A percentile compares a stretch with the other conserved stretches of the same genome.
Evolutionary conservation across 1,140 invertebrate species (phyloP).

Genomic region (Drosophila mauritiana): DNA sequence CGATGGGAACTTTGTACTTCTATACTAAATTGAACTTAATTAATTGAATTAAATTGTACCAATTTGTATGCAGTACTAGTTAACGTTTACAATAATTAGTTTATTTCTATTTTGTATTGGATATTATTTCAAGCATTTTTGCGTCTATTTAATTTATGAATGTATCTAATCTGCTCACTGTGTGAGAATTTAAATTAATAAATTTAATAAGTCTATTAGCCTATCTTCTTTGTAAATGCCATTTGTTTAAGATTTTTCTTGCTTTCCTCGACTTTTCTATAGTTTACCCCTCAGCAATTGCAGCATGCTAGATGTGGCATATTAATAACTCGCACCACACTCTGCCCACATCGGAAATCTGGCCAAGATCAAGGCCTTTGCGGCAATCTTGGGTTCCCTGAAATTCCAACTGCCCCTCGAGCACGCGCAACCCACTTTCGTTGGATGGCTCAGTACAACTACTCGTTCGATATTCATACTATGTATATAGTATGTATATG

Average conservation of each 20-base stretch:
- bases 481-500: neutral
- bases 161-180: too few relatives aligned
- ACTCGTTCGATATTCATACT: neutral
- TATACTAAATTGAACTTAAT: too few relatives aligned
- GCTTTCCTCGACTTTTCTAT: neutral
- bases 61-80: too few relatives aligned
- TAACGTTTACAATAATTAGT: too few relatives aligned
- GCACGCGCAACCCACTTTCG: constrained; percentile 42
- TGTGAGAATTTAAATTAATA: neutral
- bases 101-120: neutral
- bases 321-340: constrained; percentile 2
- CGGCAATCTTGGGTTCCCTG: neutral
- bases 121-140: neutral
- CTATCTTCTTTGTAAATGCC: neutral
- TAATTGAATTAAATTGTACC: too few relatives aligned
- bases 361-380: constrained; percentile 32
- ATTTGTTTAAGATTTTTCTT: neutral
- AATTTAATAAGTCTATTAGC: neutral
- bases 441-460: constrained; percentile 1
- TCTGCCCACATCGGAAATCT: neutral
- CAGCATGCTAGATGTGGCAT: neutral
- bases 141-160: too few relatives aligned
- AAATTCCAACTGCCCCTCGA: constrained; percentile 10
- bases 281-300: neutral
- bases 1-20: too few relatives aligned